A percentile compares a stretch with the other conserved stretches of the same genome.
Evolutionary conservation across 2,797 vertebrate species (phyloP).

Genomic region (Chelon labrosus): DNA sequence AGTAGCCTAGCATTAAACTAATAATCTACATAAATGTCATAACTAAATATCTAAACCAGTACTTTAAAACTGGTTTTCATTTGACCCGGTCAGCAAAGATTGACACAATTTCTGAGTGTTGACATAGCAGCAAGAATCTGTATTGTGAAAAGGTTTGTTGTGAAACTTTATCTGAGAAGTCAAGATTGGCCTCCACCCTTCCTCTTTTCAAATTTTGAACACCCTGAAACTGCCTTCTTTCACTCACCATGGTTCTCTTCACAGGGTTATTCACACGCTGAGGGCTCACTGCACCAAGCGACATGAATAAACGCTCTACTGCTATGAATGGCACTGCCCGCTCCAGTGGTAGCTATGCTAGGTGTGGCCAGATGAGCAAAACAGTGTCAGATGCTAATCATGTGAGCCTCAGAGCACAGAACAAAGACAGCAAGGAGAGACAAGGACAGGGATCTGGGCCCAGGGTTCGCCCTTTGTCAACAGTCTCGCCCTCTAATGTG

Average conservation of each 20-base stretch:
- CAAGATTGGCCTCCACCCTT: slow-evolving; percentile 35
- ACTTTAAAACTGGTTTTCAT: neutral
- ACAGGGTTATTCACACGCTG: neutral
- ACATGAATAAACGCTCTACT: slow-evolving; percentile 17
- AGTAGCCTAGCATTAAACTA: neutral
- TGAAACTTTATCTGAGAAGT: slow-evolving; percentile 37
- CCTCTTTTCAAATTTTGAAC: slow-evolving; percentile 48
- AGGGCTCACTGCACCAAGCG: neutral
- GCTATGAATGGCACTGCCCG: neutral
- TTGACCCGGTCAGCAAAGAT: neutral
- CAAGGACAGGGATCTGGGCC: slow-evolving; percentile 54
- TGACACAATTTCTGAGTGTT: neutral
- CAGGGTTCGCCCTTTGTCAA: slow-evolving; percentile 80
- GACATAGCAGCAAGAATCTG: neutral
- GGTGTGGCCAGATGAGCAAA: neutral
- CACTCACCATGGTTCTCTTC: neutral
- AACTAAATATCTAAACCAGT: neutral
- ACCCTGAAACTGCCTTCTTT: neutral
- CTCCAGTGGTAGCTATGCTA: neutral
- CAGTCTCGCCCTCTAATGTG: slow-evolving; percentile 76
- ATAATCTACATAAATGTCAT: neutral
- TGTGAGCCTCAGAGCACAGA: slow-evolving; percentile 7
- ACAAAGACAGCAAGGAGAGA: neutral
- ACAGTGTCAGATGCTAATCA: neutral
- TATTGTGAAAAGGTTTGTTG: slow-evolving; percentile 20